A percentile compares a stretch with the other conserved stretches of the same genome.
Conservation (phyloP, 2,113 vertebrate species). For the Colinus virginianus region DNA sequence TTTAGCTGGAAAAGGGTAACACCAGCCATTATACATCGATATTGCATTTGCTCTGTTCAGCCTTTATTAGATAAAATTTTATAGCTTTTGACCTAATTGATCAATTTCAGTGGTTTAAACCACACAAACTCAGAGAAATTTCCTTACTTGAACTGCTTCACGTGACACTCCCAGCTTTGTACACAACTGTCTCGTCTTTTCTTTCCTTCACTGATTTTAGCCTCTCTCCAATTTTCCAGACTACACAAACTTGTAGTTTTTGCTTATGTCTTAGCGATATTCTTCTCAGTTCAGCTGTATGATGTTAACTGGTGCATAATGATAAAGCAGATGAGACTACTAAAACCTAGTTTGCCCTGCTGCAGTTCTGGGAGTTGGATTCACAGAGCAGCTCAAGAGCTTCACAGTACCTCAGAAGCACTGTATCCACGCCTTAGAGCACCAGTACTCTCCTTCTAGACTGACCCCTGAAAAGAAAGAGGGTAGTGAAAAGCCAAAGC, state of each 20-base stretch:
- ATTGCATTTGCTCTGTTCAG: not conserved
- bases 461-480: not conserved
- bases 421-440: not conserved
- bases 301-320: not conserved
- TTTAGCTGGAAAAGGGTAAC: not conserved
- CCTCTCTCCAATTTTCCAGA: not conserved
- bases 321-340: not conserved
- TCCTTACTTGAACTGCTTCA: not conserved
- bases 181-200: not conserved
- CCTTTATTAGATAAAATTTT: not conserved
- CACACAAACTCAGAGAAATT: not conserved
- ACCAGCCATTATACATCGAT: not conserved
- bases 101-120: not conserved
- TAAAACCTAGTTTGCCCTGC: not conserved
- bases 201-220: not conserved
- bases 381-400: not conserved
- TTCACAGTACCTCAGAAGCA: not conserved
- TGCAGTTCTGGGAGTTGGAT: not conserved
- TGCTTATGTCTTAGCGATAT: not conserved
- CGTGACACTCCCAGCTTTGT: not conserved
- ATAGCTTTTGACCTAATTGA: not conserved
- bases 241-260: not conserved
- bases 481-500: not conserved
- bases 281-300: not conserved
- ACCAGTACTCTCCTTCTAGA: not conserved